Base-by-base conservation (phyloP, 2,888 invertebrate genomes). In the Blomia tropicalis region DNA sequence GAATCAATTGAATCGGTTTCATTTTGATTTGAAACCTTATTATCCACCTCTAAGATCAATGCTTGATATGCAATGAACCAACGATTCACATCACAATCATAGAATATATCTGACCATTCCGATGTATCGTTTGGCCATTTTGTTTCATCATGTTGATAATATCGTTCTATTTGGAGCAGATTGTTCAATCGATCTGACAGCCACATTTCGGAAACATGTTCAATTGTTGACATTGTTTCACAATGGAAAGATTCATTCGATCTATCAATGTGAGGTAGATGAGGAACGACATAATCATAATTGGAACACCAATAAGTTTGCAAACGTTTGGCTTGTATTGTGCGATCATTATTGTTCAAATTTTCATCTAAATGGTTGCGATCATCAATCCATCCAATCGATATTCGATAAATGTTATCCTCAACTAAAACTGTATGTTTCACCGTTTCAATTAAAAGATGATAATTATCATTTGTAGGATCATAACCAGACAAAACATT, bases 11-110 rank as follows among this genome's bases (percentile, higher is more conserved):
- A 30, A 63, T 59, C 60, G 47, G 11, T 51, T 47, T 4, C 58
- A 47, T 29, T 19, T 2, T 11, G 25, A 58, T 11, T 14, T 32
- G 22, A 47, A 59, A n/a, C 60, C 2, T 56, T 22, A n/a, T 31
- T 19, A 7, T 29, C 14, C 1, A 30, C 1, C 23, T 23, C 23
- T 31, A 65, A 58, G 17, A 65, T 63, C 62, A 67, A 59, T 27
- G 87, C 83, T 67, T 86, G 87, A 73, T 89, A 90, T 2, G 88
- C 87, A 58, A 89, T 78, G 69, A 89, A 78, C 90, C 90, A 90
- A 65, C 82, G 79, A 67, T 81, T 79, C 30, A 80, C 79, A 64
- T 80, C 80, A 75, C 90, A 90, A 68, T 86, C 86, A 73, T 83
- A 88, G 73, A 89, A 90, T 0, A 90, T 89, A 70, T 80, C 83